Base-by-base conservation (phyloP, 2,797 vertebrate species). In the Rhynchonycteris naso region DNA sequence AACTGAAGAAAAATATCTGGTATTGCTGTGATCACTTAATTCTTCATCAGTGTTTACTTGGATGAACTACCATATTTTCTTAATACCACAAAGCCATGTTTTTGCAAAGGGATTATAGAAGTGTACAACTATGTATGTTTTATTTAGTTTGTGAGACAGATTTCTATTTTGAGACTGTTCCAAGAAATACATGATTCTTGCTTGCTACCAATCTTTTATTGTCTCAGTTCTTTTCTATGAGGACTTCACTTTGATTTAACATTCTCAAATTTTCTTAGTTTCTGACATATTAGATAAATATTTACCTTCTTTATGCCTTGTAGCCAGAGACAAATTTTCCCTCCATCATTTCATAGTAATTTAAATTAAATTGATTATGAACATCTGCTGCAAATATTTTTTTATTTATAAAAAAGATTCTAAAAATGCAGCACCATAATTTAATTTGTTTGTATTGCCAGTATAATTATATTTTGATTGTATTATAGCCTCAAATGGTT, bases 101-200 rank as follows among this genome's bases (percentile, higher is more conserved):
- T 72, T n/a, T 63, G 5, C 33, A 38, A 83, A 79, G 63, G 7
- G 6, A 19, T 65, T 54, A n/a, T 8, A 33, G 4, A 35, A 80
- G 15, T 66, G 4, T 50, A 38, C 35, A 79, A 35, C 7, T 43
- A 24, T 2, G 7, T n/a, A 16, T 63, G n/a, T 56, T 91, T 79
- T 26, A 50, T 79, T 83, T 75, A 61, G 4, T 81, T 92, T 83
- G 8, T 71, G 68, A 79, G 52, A 72, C 30, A 28, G 21, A 72
- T 86, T 93, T 85, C 26, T 30, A 43, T 93, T 82, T 92, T 91
- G 76, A 81, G 80, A 90, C 1, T 4, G 6, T 79, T 91, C 65
- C 30, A 65, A 54, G 4, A 89, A 95, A 79, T 90, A 74, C 3
- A 50, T 38, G 35, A 80, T 58, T 88, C 38, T 90, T 85, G 4